These are phyloP conservation scores for Chloroceryle amazona DNA, from an alignment of 2,797 vertebrate genomes.

Conservation along the genomic window DNA sequence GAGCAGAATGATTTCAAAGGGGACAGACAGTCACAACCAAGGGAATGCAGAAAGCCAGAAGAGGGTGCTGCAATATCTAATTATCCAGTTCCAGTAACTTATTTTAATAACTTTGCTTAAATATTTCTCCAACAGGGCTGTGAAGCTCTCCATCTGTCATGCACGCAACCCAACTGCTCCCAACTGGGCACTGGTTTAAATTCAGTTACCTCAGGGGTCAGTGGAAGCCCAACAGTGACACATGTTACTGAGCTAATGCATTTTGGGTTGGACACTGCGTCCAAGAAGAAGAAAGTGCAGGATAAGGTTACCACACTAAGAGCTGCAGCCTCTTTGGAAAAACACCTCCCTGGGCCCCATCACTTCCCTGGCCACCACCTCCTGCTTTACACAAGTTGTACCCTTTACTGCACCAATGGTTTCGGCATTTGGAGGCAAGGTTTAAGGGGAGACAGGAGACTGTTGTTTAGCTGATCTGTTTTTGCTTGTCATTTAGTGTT, in stretches of 20 bases:
- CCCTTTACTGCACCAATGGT: not conserved
- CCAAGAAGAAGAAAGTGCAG: not conserved
- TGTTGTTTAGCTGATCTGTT: not conserved
- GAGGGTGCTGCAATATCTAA: slow-evolving; percentile 67
- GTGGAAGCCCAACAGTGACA: not conserved
- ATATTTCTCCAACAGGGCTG: not conserved
- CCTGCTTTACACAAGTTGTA: rapidly evolving
- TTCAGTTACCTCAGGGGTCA: rapidly evolving
- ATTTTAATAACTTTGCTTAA: slow-evolving; percentile 21
- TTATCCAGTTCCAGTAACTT: not conserved
- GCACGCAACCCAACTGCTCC: not conserved
- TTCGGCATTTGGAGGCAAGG: not conserved
- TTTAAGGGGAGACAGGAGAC: not conserved
- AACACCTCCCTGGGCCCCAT: not conserved
- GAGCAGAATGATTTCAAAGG: not conserved
- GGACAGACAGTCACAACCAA: not conserved
- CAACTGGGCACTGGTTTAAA: rapidly evolving
- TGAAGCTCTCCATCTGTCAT: not conserved
- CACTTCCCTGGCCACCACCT: not conserved
- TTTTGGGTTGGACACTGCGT: not conserved
- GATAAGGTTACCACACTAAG: rapidly evolving
- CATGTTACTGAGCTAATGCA: rapidly evolving
- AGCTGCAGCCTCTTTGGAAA: not conserved
- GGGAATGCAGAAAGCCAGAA: slow-evolving; percentile 49
- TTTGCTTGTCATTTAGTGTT: not conserved